Conservation (phyloP, 2,888 invertebrate genomes). For the Urechis unicinctus region DNA sequence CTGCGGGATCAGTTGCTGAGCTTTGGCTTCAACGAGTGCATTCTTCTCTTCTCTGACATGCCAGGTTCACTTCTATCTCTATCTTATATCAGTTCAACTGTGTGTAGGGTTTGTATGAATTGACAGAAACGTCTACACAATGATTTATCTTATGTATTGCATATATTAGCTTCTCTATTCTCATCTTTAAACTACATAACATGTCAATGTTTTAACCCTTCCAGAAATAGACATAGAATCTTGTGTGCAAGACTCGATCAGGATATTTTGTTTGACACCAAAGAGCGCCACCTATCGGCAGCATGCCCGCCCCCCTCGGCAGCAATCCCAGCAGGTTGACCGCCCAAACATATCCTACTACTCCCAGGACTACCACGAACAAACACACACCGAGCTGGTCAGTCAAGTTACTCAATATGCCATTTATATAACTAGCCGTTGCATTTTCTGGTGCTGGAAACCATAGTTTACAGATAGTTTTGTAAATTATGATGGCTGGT, state of each 20-base stretch:
- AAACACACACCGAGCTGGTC: slow-evolving; percentile 37
- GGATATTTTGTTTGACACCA: slow-evolving; percentile 78
- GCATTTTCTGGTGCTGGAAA: not conserved
- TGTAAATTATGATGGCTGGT: too few relatives aligned
- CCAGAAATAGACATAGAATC: slow-evolving; percentile 86
- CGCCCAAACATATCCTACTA: slow-evolving; percentile 38
- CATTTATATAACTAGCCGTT: not conserved
- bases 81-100: too few relatives aligned
- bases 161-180: too few relatives aligned
- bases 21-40: slow-evolving; percentile 97
- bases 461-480: too few relatives aligned
- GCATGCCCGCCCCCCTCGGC: slow-evolving; percentile 54
- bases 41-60: slow-evolving; percentile 94
- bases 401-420: too few relatives aligned
- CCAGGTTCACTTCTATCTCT: slow-evolving; percentile 67
- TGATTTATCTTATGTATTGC: too few relatives aligned
- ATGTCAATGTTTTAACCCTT: too few relatives aligned
- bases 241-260: slow-evolving; percentile 81
- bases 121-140: too few relatives aligned
- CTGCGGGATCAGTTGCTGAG: slow-evolving; percentile 60
- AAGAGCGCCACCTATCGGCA: slow-evolving; percentile 79
- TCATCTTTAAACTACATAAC: too few relatives aligned
- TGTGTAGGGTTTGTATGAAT: too few relatives aligned
- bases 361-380: slow-evolving; percentile 39
- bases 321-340: slow-evolving; percentile 12